These are phyloP conservation scores for Crocidura indochinensis DNA, from an alignment of 2,797 vertebrate species.

Conservation along the genomic window DNA sequence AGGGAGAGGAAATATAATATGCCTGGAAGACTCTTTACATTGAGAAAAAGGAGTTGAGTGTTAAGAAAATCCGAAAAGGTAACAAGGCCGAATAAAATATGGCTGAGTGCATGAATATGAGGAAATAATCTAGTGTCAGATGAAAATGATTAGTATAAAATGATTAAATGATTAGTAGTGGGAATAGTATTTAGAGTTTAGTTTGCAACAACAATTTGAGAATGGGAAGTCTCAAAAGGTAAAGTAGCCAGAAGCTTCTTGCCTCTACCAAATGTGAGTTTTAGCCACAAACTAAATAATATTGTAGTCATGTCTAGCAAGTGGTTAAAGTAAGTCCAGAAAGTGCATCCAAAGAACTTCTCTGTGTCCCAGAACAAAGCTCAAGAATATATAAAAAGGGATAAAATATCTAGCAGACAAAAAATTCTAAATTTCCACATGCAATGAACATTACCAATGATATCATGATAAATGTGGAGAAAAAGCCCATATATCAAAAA, in stretches of 20 bases:
- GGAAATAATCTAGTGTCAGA: neutral
- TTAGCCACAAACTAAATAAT: neutral
- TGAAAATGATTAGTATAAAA: neutral
- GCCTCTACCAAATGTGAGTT: neutral
- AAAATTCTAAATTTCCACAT: neutral
- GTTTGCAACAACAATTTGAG: neutral
- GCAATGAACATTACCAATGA: neutral
- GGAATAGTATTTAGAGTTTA: neutral
- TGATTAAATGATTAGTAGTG: neutral
- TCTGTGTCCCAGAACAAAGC: neutral
- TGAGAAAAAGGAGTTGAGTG: neutral
- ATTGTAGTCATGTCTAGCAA: neutral
- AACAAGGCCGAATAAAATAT: neutral
- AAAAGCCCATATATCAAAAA: neutral
- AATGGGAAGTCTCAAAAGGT: neutral
- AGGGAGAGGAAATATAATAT: neutral
- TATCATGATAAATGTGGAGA: constrained; percentile 29
- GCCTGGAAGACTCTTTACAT: neutral
- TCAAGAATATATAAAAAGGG: neutral
- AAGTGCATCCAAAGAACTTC: neutral
- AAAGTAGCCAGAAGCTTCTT: neutral
- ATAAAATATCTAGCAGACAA: neutral
- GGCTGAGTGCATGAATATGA: neutral
- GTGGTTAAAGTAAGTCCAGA: constrained; percentile 3
- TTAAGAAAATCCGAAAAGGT: neutral